Evolutionary conservation across 1,140 invertebrate genomes (phyloP).

Genomic region (Nixonia krombeini): DNA sequence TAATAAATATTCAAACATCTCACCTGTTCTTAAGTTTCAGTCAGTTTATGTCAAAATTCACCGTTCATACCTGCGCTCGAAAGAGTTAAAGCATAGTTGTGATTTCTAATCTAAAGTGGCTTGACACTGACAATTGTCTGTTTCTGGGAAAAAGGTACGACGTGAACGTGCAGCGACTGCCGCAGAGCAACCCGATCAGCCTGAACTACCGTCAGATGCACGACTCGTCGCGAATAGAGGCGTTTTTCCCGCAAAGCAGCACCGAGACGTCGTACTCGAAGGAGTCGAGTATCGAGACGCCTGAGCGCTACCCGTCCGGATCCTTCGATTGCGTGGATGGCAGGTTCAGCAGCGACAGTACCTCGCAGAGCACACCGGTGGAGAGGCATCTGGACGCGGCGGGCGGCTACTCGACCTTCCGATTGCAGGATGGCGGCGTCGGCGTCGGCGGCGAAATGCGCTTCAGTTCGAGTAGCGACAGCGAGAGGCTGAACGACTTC

Average conservation of each 20-base stretch:
- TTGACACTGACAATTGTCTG: too few species aligned
- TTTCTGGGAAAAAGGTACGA: too few species aligned
- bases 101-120: too few species aligned
- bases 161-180: too few species aligned
- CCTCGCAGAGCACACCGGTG: slow-evolving; percentile 15
- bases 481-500: slow-evolving; percentile 56
- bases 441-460: slow-evolving; percentile 38
- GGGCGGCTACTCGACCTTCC: slow-evolving; percentile 51
- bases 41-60: too few species aligned
- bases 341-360: slow-evolving; percentile 20
- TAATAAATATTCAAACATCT: too few species aligned
- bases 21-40: too few species aligned
- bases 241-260: slow-evolving; percentile 63
- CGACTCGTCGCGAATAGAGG: slow-evolving; percentile 55
- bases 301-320: too few species aligned
- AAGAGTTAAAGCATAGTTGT: too few species aligned
- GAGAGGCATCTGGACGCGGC: slow-evolving; percentile 28
- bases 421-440: slow-evolving; percentile 38
- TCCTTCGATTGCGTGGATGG: slow-evolving; percentile 63
- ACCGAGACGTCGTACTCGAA: slow-evolving; percentile 51
- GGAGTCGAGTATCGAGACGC: slow-evolving; percentile 55
- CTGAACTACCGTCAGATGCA: slow-evolving; percentile 44
- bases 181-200: background rate
- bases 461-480: slow-evolving; percentile 61
- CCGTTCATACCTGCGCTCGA: too few species aligned